Conservation (phyloP, 1,140 invertebrate genomes). For the Copidosoma floridanum region DNA sequence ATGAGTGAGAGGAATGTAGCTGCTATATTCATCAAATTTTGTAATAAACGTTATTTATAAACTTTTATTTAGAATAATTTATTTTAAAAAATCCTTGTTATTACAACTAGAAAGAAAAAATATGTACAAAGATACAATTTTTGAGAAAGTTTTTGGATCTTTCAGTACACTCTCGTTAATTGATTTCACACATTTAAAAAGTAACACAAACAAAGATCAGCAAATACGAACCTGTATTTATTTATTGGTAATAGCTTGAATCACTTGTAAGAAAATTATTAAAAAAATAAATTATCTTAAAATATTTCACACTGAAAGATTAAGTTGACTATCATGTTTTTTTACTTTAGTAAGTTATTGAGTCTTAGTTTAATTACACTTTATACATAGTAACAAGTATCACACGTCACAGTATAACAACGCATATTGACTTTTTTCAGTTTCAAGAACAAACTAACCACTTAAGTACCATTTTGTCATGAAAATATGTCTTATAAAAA, state of each 20-base stretch:
- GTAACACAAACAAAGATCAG: too few relatives aligned
- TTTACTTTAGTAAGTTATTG: not conserved
- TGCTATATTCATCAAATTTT: constrained; percentile 43
- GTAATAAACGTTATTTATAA: constrained; percentile 52
- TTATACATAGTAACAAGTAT: constrained; percentile 23
- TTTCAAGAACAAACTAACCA: too few relatives aligned
- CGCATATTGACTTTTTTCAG: constrained; percentile 14
- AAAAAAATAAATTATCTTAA: too few relatives aligned
- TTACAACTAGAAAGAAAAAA: not conserved
- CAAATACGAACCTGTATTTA: too few relatives aligned
- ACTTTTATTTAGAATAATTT: constrained; percentile 21
- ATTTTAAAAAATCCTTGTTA: constrained; percentile 19
- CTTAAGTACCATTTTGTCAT: too few relatives aligned
- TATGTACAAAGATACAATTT: constrained; percentile 20
- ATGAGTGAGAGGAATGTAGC: constrained; percentile 45
- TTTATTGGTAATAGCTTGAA: too few relatives aligned
- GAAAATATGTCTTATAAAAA: constrained; percentile 4
- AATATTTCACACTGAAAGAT: too few relatives aligned
- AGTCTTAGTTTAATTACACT: constrained; percentile 20
- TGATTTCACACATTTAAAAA: too few relatives aligned
- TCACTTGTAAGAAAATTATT: too few relatives aligned
- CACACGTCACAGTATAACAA: constrained; percentile 3
- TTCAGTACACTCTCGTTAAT: too few relatives aligned
- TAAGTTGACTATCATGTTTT: too few relatives aligned
- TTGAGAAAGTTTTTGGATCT: too few relatives aligned